Base-by-base conservation (phyloP, 2,113 vertebrate genomes). In the Notarius lentiginosus region DNA sequence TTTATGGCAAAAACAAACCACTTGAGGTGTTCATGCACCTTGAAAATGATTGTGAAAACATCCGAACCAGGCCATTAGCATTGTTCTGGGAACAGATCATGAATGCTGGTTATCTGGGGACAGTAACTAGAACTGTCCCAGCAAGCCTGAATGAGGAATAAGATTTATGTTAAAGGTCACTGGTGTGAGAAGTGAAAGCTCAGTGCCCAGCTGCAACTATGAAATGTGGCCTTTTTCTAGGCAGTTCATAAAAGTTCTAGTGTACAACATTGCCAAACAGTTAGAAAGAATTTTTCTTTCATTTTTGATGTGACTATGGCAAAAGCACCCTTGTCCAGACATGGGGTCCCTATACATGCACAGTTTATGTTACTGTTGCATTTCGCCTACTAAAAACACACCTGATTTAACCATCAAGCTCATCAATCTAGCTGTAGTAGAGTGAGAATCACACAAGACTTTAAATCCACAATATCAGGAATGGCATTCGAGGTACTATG, bases 61-160 rank as follows among this genome's bases (percentile, higher is more conserved):
- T 86, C 63, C 49, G 51, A 51, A 55, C 68, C 51, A 75, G 70
- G 56, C 34, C 61, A 76, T 82, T 30, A 30, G 30, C 58, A 58
- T 30, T 84, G 86, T 87, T 87, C 81, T 68, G 27, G 60, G 72
- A 87, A 87, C 66, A 77, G 73, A 87, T 56, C 41, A 68, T 83
- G 72, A 87, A 83, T 79, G 72, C 51, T 65, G 61, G 86, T 77
- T 56, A 82, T 87, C 86, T 66, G 27, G 60, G 85, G 81, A 87
- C 72, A 79, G 53, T 84, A 87, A 77, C 81, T 76, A 87, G 70
- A 87, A 87, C 56, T 83, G 79, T 65, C n/a, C 51, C 60, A 49
- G 68, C 58, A 87, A 87, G 60, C 14, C 70, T 84, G 73, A 84
- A 87, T 87, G 86, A 87, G 81, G 73, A 87, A 87, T 77, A 84